phyloP scores from a whole-genome alignment of 2,888 invertebrate species.

The Thera britannica region DNA sequence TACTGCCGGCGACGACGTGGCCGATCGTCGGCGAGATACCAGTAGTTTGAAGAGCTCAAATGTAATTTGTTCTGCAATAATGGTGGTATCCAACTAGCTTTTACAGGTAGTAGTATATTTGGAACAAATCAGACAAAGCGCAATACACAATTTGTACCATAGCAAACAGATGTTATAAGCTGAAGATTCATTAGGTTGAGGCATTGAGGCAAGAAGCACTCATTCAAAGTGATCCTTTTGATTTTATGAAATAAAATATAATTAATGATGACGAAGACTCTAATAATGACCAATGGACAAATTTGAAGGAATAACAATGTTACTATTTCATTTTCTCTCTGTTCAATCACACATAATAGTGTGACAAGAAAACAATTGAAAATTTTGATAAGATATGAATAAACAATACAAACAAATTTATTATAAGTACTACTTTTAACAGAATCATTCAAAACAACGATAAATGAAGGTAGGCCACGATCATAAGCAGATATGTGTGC shows the following conservation, averaged over 20 bases:
- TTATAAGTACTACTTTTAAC: background rate
- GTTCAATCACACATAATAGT: too few relatives aligned
- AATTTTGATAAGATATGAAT: too few relatives aligned
- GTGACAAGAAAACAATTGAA: too few relatives aligned
- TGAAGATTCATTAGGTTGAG: too few relatives aligned
- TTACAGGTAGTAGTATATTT: conserved; percentile 11
- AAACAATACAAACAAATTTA: too few relatives aligned
- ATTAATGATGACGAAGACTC: too few relatives aligned
- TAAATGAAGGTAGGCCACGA: background rate
- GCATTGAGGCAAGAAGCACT: too few relatives aligned
- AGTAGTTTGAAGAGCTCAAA: conserved; percentile 18
- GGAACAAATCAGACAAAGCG: conserved; percentile 10
- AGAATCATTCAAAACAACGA: background rate
- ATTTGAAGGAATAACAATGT: too few relatives aligned
- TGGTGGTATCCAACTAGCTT: conserved; percentile 13
- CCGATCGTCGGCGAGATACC: conserved; percentile 19
- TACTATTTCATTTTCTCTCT: too few relatives aligned
- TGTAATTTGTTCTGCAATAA: conserved; percentile 24
- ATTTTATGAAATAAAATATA: too few relatives aligned
- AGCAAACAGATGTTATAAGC: background rate
- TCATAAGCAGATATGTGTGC: background rate
- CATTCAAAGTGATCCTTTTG: too few relatives aligned
- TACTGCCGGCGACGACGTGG: conserved; percentile 15
- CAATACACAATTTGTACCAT: background rate
- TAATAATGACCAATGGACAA: too few relatives aligned